These are phyloP conservation scores for Trichogramma evanescens DNA, from an alignment of 2,888 invertebrate species.

Conservation along the genomic window DNA sequence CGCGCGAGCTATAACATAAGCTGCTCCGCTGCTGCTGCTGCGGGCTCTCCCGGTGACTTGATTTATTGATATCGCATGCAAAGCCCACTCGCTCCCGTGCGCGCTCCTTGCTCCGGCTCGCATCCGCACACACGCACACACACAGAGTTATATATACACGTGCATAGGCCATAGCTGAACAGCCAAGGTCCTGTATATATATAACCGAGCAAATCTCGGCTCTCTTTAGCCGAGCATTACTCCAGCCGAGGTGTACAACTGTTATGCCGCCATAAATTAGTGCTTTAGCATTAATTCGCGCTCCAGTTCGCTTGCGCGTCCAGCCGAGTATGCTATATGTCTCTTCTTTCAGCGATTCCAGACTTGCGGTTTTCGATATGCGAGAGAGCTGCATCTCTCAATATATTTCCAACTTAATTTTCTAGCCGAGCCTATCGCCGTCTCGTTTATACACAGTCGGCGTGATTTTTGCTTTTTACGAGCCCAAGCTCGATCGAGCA, in stretches of 20 bases:
- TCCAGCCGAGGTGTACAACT: background rate
- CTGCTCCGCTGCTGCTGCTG: slow-evolving; percentile 26
- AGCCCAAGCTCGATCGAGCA: too few relatives aligned
- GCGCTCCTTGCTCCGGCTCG: slow-evolving; percentile 4
- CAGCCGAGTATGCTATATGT: too few relatives aligned
- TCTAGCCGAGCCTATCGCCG: too few relatives aligned
- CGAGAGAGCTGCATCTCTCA: too few relatives aligned
- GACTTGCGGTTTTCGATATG: too few relatives aligned
- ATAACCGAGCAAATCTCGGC: background rate
- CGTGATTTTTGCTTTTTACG: too few relatives aligned
- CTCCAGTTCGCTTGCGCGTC: slow-evolving; percentile 16
- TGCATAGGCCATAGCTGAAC: background rate
- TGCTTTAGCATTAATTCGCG: slow-evolving; percentile 41
- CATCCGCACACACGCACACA: background rate
- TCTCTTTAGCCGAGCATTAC: background rate
- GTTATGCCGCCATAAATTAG: slow-evolving; percentile 41
- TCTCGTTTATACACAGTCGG: too few relatives aligned
- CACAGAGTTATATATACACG: slow-evolving; percentile 1
- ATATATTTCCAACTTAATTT: too few relatives aligned
- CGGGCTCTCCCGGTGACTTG: slow-evolving; percentile 43
- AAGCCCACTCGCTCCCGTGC: slow-evolving; percentile 37
- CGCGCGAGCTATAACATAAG: slow-evolving; percentile 33
- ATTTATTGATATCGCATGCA: slow-evolving; percentile 50
- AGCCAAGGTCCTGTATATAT: too few relatives aligned
- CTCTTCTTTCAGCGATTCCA: too few relatives aligned